phyloP scores from a whole-genome alignment of 2,888 invertebrate species.

The Lasioglossum malachurum region DNA sequence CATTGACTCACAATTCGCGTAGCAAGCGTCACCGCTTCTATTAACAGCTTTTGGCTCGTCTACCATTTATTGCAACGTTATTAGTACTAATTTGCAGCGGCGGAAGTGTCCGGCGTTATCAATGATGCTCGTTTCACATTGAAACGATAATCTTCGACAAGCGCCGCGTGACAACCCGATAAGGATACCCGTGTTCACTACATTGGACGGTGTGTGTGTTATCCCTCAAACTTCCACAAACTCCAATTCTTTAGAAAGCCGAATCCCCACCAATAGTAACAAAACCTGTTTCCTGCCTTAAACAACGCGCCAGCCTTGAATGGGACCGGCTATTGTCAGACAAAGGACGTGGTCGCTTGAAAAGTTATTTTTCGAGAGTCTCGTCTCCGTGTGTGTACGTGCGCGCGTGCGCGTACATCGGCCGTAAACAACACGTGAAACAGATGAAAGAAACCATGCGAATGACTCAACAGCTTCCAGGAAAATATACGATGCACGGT shows the following conservation, averaged over 20 bases:
- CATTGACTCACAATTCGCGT: not conserved
- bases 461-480: slow-evolving; percentile 30
- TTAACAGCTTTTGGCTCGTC: slow-evolving; percentile 17
- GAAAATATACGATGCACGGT: not conserved
- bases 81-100: slow-evolving; percentile 7
- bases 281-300: slow-evolving; percentile 27
- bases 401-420: not conserved
- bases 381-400: not conserved
- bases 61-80: not conserved
- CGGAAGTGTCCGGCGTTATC: not conserved
- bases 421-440: not conserved
- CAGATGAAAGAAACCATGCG: slow-evolving; percentile 10
- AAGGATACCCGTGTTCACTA: not conserved
- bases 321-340: not conserved
- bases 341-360: slow-evolving; percentile 13
- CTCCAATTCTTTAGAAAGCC: not conserved
- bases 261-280: not conserved
- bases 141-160: not conserved
- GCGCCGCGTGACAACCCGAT: not conserved
- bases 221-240: not conserved
- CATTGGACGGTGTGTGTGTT: not conserved
- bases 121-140: not conserved
- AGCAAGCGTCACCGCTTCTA: not conserved
- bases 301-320: slow-evolving; percentile 22
- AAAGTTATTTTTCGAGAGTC: slow-evolving; percentile 11